Conservation (phyloP, 2,888 invertebrate genomes). For the Zhuqinia jingwanae region DNA sequence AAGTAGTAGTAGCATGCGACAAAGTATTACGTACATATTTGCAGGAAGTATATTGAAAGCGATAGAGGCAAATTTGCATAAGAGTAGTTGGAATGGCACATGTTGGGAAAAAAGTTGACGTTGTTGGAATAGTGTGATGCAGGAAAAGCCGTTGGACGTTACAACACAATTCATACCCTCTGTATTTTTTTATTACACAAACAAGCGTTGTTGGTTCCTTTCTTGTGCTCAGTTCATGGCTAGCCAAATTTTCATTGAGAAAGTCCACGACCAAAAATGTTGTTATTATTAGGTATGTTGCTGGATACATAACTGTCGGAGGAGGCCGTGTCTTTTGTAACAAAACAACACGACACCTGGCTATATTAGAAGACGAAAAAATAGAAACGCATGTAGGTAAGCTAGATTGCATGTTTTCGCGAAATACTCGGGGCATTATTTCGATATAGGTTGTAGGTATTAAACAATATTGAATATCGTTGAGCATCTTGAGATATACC, state of each 20-base stretch:
- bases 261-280: neutral
- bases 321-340: neutral
- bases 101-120: neutral
- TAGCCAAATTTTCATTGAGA: conserved; percentile 12
- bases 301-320: neutral
- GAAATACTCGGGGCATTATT: no score
- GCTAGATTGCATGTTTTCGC: neutral
- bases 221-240: conserved; percentile 10
- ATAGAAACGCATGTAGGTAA: neutral
- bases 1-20: neutral
- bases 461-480: no score
- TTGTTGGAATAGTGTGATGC: neutral
- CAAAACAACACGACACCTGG: neutral
- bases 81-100: neutral
- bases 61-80: conserved; percentile 8
- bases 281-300: no score
- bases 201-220: neutral
- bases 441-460: no score
- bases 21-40: conserved; percentile 1
- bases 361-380: no score
- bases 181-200: neutral
- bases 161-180: neutral
- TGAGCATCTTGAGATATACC: conserved; percentile 8
- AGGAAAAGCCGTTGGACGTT: neutral
- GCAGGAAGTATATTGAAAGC: neutral